Base-by-base conservation (phyloP, 1,140 invertebrate genomes). In the Drosophila seguyi region DNA sequence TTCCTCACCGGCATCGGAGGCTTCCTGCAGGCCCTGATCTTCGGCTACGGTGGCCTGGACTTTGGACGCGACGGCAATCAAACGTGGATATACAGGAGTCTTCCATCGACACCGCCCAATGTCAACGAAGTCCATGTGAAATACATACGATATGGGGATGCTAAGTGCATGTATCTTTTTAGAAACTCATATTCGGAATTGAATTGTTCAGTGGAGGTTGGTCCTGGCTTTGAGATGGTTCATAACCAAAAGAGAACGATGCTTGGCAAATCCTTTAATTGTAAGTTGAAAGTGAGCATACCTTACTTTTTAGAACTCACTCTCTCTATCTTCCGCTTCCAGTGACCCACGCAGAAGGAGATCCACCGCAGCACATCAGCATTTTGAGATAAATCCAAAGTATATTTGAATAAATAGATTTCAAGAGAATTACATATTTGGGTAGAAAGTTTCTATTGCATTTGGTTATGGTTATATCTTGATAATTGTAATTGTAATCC, bases 1-100 rank as follows among this genome's bases (percentile, higher is more conserved):
- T 95, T 94, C 81, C 84, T 94, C 16, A 94, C 94, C 0, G 94
- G 94, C 11, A 94, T 94, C 92, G 94, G 94, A 0, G 94, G 94
- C 2, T 94, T 94, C 73, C 86, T 95, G 20, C 94, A 95, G 59
- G 79, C 94, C 0, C 75, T 94, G 0, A 84, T 94, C 25, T 94
- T 94, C 60, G 94, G 94, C 3, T 95, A 94, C 65, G 94, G 92
- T 2, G 94, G 94, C 1, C 42, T 95, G 7, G 91, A 93, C 38
- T 93, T 94, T 62, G 91, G 93, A 27, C 75, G 94, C 0, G 86
- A 93, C 7, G 66, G 56, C 14, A 38, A 88, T 31, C 39, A 59
- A 10, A 45, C 57, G 2, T 1, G 8, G 16, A 55, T 90, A 58
- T 29, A 61, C 38, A 11, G 63, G 0, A 10, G 27, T 0, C 2